A percentile compares a stretch with the other conserved stretches of the same genome.
Evolutionary conservation across 2,888 invertebrate genomes (phyloP).

Genomic region (Caenorhabditis zanzibari): DNA sequence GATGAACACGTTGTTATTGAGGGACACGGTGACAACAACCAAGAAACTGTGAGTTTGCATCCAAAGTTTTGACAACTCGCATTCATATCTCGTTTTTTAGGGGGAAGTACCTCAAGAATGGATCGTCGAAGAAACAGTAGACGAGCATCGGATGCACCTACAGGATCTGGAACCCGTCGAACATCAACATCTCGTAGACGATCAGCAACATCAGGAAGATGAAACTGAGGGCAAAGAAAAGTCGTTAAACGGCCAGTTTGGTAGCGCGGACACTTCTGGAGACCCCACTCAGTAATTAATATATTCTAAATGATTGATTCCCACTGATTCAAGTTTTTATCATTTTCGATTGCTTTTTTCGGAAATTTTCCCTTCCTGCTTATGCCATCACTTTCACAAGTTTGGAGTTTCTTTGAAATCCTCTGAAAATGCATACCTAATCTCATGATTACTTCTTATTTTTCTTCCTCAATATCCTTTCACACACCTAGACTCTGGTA

Average conservation of each 20-base stretch:
- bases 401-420: too few relatives aligned
- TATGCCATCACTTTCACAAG: too few relatives aligned
- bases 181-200: constrained; percentile 13
- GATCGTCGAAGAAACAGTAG: constrained; percentile 66
- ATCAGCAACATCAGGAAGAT: constrained; percentile 34
- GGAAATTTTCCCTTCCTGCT: too few relatives aligned
- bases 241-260: constrained; percentile 21
- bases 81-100: constrained; percentile 8
- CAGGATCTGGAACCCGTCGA: constrained; percentile 37
- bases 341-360: too few relatives aligned
- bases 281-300: background rate
- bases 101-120: constrained; percentile 63
- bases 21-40: constrained; percentile 34
- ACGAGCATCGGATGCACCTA: constrained; percentile 38
- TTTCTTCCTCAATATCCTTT: too few relatives aligned
- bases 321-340: too few relatives aligned
- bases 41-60: constrained; percentile 32
- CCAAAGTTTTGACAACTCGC: background rate
- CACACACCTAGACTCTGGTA: too few relatives aligned
- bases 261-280: background rate
- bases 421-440: too few relatives aligned
- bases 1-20: constrained; percentile 54
- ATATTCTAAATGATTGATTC: too few relatives aligned
- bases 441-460: too few relatives aligned
- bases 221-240: constrained; percentile 4